Evolutionary conservation across 2,797 vertebrate genomes (phyloP), one percentile per base, ranked within the genome.

Genomic region (Salmo trutta): DNA sequence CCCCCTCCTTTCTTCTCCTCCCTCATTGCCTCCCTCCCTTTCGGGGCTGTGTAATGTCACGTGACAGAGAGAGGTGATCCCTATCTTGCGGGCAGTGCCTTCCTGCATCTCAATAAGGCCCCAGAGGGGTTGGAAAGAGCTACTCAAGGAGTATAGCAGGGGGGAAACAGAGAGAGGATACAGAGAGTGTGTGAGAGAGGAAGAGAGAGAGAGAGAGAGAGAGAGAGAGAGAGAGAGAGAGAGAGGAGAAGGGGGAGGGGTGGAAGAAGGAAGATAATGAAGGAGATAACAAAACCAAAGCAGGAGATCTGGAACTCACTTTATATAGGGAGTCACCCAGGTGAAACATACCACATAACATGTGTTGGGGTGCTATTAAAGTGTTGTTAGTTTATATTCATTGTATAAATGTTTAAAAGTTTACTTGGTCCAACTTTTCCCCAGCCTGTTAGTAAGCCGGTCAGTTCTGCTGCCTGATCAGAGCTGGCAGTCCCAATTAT

Each of bases 401-500:
- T 65, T 76, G 77, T 68, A 54, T 29, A 77, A 52, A 85, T 80
- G 74, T 84, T 47, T 16, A 81, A 87, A 90, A 83, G 88, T 91
- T 89, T 88, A 88, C 73, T 59, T 29, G 73, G 41, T 14, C 79
- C 90, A 91, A 62, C 19, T n/a, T 62, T 62, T 86, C 24, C 19
- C 77, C 69, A 82, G 69, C 85, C 84, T 87, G 72, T 82, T 79
- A 53, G 73, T 64, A 51, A 71, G 19, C 36, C 5, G 68, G 68
- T 21, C 68, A 71, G 68, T 71, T 47, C 12, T 14, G 68, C 33
- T 71, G 16, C 41, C 68, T 68, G 68, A 47, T 51, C 41, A 51
- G 27, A 36, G 33, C 17, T 6, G 6, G 31, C 62, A 77, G 83
- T 87, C 91, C 91, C 91, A 91, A 89, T 92, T 93, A 92, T 85